Percentiles rank a stretch among this genome's conserved stretches.
These are phyloP conservation scores for Neoarius graeffei DNA, from an alignment of 2,113 vertebrate species.

Conservation along the genomic window DNA sequence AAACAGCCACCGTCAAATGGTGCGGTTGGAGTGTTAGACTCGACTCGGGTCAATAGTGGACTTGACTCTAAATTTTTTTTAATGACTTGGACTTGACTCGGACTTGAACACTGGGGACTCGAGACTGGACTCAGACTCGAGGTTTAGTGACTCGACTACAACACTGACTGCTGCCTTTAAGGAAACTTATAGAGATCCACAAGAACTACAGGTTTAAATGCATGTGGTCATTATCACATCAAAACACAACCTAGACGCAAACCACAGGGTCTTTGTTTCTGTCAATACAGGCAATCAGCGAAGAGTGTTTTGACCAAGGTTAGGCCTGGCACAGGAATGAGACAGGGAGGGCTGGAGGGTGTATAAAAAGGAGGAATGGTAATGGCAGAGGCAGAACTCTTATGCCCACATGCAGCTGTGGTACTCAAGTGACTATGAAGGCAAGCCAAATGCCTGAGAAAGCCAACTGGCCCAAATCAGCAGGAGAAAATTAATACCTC, in stretches of 20 bases:
- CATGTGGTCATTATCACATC: slow-evolving; percentile 9
- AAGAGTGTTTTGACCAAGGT: neutral
- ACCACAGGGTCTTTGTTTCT: neutral
- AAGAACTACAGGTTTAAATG: slow-evolving; percentile 5
- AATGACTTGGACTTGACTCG: too few relatives aligned
- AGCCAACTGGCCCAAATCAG: slow-evolving; percentile 49
- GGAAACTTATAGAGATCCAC: neutral
- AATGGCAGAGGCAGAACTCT: slow-evolving; percentile 15
- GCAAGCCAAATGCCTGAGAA: slow-evolving; percentile 31
- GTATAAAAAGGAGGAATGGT: slow-evolving; percentile 6
- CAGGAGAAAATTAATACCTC: slow-evolving; percentile 52
- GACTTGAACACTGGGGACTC: too few relatives aligned
- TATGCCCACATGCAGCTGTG: slow-evolving; percentile 31
- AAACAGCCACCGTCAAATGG: too few relatives aligned
- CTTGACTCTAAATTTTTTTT: too few relatives aligned
- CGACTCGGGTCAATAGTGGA: too few relatives aligned
- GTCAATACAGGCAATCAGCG: neutral
- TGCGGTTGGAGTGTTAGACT: too few relatives aligned
- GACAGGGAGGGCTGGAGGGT: neutral
- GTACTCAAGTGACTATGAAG: slow-evolving; percentile 38
- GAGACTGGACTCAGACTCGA: too few relatives aligned
- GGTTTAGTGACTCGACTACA: too few relatives aligned
- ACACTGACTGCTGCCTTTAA: neutral
- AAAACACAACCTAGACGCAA: slow-evolving; percentile 10
- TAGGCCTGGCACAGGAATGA: neutral